Evolutionary conservation across 2,888 invertebrate genomes (phyloP), one percentile per base, ranked within the genome.

Genomic region (Drosophila multiciliata): DNA sequence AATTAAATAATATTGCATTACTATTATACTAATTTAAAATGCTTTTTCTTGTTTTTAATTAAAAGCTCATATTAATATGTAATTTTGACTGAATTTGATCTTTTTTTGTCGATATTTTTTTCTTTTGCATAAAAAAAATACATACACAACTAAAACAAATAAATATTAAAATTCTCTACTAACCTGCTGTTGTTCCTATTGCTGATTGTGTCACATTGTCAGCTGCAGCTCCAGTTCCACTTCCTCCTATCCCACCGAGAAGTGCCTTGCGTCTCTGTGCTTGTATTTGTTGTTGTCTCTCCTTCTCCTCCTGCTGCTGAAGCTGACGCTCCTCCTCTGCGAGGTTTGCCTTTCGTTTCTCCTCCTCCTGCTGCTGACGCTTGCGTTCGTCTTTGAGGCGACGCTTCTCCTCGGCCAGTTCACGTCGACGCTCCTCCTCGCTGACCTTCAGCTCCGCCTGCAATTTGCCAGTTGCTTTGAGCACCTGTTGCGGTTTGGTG

Each of bases 241-340:
- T 20, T 3, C 20, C 42, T 7, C 12, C 20, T 12, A 7, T 20
- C 8, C 23, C 45, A 8, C 83, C 89, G 33, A 91, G 54, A 48
- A 93, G 75, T 6, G 91, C 91, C 48, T 92, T 92, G 1, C 93
- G 91, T 4, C 93, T 91, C 64, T 92, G 92, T 2, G 90, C 91
- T 70, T 93, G 92, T 35, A 93, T 93, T 71, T 92, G 92, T 45
- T 91, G 91, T n/a, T 91, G 92, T 0, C 93, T 89, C 48, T 92
- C 92, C 45, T 90, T 92, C 69, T 93, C 93, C 45, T 93, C 92
- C 0, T 84, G 79, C 9, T 85, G 78, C 74, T 92, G 92, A 0
- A 92, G 90, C n/a, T 88, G 86, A 61, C 89, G 91, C 52, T 93
- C 92, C 38, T 93, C 93, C 49, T 92, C 93, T 1, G 73, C 82